Evolutionary conservation across 2,888 invertebrate genomes (phyloP), one percentile per base, ranked within the genome.

Genomic region (Antheraea yamamai): DNA sequence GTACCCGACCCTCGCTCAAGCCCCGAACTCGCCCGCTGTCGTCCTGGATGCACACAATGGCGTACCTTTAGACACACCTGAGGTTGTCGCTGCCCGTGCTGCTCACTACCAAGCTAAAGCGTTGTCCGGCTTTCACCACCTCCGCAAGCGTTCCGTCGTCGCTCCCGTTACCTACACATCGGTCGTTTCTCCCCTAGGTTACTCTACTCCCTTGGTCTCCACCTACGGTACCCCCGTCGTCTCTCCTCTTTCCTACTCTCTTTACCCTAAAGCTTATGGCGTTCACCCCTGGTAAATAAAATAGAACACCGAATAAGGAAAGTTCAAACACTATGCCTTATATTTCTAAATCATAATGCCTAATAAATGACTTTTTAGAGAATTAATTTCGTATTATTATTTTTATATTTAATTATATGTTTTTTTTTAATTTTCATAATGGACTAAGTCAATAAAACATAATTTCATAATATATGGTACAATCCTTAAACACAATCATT

Each of bases 1-100:
- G 66, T 58, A 81, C 23, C 80, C 83, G 52, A 64, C 81, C 51
- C 79, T 89, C 71, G 83, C 91, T 74, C 92, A 92, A 81, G 89
- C 90, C 47, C 91, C 91, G 71, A 89, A 92, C 86, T 88, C 93
- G 0, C 94, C 95, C 61, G 95, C 94, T 64, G 90, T 94, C 30
- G 91, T 94, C 58, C 81, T 95, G 82, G 92, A 93, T 74, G 89
- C 94, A 68, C 90, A 90, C 71, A 85, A 91, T 80, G 94, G 95
- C 74, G 95, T 95, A 20, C 95, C 95, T 61, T 87, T 95, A 73
- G 94, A 95, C 83, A 95, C 95, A 23, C 93, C 94, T 78, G 95
- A 93, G 78, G 95, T 95, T 16, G 94, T 95, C 74, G 93, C 94
- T 75, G 95, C 94, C 58, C 93, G 93, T 76, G 90, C 91, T 73